Percentiles rank a stretch among this genome's conserved stretches.
These are phyloP conservation scores for Atta texana DNA, from an alignment of 1,140 invertebrate genomes.

Conservation along the genomic window DNA sequence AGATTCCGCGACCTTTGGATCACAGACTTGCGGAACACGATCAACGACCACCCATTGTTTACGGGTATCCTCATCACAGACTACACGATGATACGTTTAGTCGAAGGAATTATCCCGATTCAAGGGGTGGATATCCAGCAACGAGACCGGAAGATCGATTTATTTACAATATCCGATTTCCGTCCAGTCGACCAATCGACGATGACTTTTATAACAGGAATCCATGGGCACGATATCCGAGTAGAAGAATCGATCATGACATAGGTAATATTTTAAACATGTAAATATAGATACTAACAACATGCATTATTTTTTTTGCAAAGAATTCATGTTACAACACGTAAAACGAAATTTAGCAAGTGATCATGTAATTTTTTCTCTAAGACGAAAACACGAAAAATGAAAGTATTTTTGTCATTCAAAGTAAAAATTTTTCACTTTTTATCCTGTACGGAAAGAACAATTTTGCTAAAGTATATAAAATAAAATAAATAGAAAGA, in stretches of 20 bases:
- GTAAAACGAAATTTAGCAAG: not conserved
- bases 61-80: constrained; percentile 16
- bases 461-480: too few species aligned
- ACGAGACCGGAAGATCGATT: constrained; percentile 34
- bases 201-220: constrained; percentile 42
- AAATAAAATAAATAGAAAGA: too few species aligned
- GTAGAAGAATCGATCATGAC: constrained; percentile 66
- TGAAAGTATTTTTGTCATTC: too few species aligned
- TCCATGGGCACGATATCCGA: constrained; percentile 64
- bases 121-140: not conserved
- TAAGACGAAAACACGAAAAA: too few species aligned
- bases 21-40: constrained; percentile 58
- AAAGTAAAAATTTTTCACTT: too few species aligned
- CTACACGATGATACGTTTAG: not conserved
- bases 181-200: constrained; percentile 37
- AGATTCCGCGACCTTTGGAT: constrained; percentile 46
- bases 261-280: constrained; percentile 60
- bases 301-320: not conserved
- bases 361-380: too few species aligned
- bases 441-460: too few species aligned
- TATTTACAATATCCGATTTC: constrained; percentile 25
- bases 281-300: not conserved
- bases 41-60: not conserved
- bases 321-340: not conserved
- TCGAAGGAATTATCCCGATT: constrained; percentile 26